Conservation (phyloP, 2,113 vertebrate species). For the Sula dactylatra region DNA sequence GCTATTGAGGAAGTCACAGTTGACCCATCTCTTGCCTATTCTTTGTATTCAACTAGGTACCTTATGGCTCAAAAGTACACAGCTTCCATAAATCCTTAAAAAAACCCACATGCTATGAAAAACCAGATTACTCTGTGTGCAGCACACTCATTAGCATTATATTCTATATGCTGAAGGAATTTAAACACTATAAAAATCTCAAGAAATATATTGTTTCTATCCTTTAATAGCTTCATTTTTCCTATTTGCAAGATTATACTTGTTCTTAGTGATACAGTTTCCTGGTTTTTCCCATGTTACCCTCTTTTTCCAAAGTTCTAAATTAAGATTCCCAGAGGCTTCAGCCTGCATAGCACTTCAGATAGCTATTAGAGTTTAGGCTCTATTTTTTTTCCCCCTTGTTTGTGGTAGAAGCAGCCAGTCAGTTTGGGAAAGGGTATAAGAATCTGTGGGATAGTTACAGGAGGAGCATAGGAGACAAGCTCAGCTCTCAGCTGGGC, state of each 20-base stretch:
- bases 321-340: background rate
- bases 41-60: background rate
- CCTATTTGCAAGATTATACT: background rate
- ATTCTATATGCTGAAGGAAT: background rate
- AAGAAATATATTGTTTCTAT: background rate
- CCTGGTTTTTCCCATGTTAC: background rate
- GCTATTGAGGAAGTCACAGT: background rate
- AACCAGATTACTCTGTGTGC: background rate
- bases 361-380: background rate
- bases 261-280: background rate
- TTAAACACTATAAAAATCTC: background rate
- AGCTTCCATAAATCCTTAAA: background rate
- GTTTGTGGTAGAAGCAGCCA: background rate
- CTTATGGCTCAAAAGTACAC: background rate
- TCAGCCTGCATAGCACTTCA: background rate
- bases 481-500: background rate
- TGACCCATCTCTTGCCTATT: background rate
- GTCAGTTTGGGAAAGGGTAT: background rate
- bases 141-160: background rate
- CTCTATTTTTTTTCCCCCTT: background rate
- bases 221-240: background rate
- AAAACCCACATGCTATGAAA: background rate
- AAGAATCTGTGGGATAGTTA: background rate
- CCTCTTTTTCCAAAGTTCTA: background rate
- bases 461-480: background rate